Evolutionary conservation across 2,888 invertebrate genomes (phyloP).

Genomic region (Sylvicola cinctus): DNA sequence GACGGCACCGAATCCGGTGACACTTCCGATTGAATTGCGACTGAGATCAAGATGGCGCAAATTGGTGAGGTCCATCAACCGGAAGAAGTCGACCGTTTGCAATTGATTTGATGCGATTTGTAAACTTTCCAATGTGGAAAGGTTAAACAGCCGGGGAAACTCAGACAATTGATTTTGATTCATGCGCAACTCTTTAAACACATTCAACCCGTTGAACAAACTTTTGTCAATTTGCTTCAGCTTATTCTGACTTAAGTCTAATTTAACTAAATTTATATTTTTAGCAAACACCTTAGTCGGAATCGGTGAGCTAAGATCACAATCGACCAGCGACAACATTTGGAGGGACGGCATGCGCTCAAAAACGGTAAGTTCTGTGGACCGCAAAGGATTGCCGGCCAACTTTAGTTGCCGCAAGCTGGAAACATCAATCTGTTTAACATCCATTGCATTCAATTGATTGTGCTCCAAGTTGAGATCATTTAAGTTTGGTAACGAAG

Average conservation of each 20-base stretch:
- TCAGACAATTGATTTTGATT: conserved; percentile 52
- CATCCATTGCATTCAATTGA: conserved; percentile 41
- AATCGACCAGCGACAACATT: conserved; percentile 44
- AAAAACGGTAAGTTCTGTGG: conserved; percentile 32
- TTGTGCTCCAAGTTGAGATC: conserved; percentile 62
- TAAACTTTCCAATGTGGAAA: conserved; percentile 51
- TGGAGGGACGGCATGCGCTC: conserved; percentile 61
- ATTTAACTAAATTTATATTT: conserved; percentile 53
- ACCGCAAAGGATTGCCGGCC: conserved; percentile 61
- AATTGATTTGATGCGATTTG: conserved; percentile 47
- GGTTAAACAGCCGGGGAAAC: conserved; percentile 61
- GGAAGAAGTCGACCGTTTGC: conserved; percentile 51
- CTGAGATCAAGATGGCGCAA: conserved; percentile 53
- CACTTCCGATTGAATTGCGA: conserved; percentile 49
- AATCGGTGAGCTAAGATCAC: conserved; percentile 39
- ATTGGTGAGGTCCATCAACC: conserved; percentile 52
- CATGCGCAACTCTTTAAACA: conserved; percentile 55
- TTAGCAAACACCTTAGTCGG: conserved; percentile 51
- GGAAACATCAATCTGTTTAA: conserved; percentile 54
- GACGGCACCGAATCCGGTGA: conserved; percentile 56
- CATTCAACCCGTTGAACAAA: conserved; percentile 51
- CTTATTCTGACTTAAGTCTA: conserved; percentile 52
- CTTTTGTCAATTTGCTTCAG: conserved; percentile 44
- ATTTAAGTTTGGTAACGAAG: conserved; percentile 51
- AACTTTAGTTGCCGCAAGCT: conserved; percentile 50